Conservation (phyloP, 1,140 invertebrate species). For the Potamilus streckersoni region DNA sequence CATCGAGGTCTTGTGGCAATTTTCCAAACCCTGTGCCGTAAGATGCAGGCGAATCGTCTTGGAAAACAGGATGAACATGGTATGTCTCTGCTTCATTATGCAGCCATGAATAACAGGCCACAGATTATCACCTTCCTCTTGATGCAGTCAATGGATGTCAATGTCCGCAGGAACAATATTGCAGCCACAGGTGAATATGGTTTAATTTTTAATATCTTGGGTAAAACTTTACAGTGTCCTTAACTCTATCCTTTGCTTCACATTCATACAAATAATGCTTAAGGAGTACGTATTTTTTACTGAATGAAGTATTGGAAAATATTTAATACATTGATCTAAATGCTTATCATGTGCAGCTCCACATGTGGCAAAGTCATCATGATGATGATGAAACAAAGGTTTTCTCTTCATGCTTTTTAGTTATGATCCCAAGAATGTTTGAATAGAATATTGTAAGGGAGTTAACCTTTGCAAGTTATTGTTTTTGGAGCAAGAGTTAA, state of each 20-base stretch:
- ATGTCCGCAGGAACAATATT: slow-evolving; percentile 60
- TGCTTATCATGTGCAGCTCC: background rate
- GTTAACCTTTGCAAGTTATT: too few relatives aligned
- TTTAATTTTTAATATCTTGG: background rate
- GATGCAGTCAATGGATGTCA: slow-evolving; percentile 62
- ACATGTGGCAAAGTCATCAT: background rate
- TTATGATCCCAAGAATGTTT: too few relatives aligned
- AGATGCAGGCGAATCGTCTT: slow-evolving; percentile 59
- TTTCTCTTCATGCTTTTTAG: too few relatives aligned
- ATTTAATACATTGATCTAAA: background rate
- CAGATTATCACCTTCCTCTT: slow-evolving; percentile 63
- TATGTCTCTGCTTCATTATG: slow-evolving; percentile 63
- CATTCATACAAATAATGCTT: background rate
- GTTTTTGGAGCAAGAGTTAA: too few relatives aligned
- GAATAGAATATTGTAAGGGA: too few relatives aligned
- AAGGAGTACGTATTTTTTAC: background rate
- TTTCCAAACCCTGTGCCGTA: slow-evolving; percentile 59
- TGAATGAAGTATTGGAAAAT: background rate
- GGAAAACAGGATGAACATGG: slow-evolving; percentile 66
- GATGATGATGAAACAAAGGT: background rate
- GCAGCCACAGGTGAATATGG: slow-evolving; percentile 56
- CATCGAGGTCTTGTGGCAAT: slow-evolving; percentile 63
- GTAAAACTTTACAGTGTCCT: background rate
- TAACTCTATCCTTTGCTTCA: background rate
- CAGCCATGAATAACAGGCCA: slow-evolving; percentile 65